These are phyloP conservation scores for Ceratitis capitata DNA, from an alignment of 1,140 invertebrate species.

Conservation along the genomic window DNA sequence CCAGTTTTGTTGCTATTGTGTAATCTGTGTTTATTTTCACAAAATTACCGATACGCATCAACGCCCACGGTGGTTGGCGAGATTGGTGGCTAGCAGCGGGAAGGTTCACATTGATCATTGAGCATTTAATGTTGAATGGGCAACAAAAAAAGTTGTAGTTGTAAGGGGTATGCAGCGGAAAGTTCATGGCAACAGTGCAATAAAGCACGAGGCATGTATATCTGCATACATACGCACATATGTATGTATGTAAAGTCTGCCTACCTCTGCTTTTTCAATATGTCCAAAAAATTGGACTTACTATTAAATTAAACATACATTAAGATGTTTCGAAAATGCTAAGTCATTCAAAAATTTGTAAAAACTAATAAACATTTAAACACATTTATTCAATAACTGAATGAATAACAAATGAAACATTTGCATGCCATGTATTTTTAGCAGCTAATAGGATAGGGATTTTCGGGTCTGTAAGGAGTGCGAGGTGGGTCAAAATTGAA, in stretches of 20 bases:
- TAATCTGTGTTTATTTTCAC: conserved; percentile 29
- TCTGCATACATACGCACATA: neutral
- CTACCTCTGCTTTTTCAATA: too few relatives aligned
- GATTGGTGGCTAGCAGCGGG: neutral
- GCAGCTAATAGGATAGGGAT: too few relatives aligned
- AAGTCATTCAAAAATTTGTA: too few relatives aligned
- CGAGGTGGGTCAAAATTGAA: neutral
- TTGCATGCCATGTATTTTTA: neutral
- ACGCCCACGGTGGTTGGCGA: neutral
- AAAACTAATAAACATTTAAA: too few relatives aligned
- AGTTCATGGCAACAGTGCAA: conserved; percentile 1
- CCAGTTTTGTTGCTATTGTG: neutral
- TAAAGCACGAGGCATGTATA: neutral
- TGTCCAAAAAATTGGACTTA: too few relatives aligned
- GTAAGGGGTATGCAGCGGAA: neutral
- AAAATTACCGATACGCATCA: conserved; percentile 15
- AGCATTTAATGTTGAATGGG: neutral
- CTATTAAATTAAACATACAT: too few relatives aligned
- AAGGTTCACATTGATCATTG: neutral
- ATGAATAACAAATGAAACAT: neutral
- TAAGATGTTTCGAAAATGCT: too few relatives aligned
- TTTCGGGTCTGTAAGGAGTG: too few relatives aligned
- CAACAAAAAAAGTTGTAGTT: neutral
- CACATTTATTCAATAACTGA: neutral
- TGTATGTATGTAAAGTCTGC: too few relatives aligned